These are phyloP conservation scores for Sylvia borin DNA, from an alignment of 2,797 vertebrate genomes.

Conservation along the genomic window DNA sequence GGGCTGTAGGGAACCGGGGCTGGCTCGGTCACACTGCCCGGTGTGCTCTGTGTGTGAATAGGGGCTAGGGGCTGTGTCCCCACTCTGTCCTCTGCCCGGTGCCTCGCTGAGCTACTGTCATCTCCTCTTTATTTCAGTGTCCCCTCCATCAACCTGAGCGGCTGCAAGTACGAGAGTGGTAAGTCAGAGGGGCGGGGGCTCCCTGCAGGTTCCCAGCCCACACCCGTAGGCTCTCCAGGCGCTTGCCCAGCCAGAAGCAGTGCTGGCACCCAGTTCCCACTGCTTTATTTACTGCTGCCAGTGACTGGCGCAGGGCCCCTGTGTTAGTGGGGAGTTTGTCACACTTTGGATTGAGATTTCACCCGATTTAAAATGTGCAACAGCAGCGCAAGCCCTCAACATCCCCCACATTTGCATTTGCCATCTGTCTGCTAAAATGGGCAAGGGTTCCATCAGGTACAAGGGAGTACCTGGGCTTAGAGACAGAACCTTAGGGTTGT, in stretches of 20 bases:
- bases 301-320: not conserved
- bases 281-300: not conserved
- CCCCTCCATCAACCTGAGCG: slow-evolving; percentile 75
- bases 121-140: slow-evolving; percentile 58
- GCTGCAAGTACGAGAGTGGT: slow-evolving; percentile 82
- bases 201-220: not conserved
- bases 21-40: not conserved
- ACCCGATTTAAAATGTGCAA: not conserved
- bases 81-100: not conserved
- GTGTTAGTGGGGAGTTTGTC: not conserved
- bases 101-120: not conserved
- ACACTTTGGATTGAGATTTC: not conserved
- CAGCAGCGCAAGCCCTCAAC: rapidly evolving
- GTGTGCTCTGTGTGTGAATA: too few species aligned
- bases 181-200: not conserved
- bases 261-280: rapidly evolving
- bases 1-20: not conserved
- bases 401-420: not conserved
- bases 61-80: not conserved
- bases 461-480: not conserved
- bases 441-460: not conserved
- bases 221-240: rapidly evolving
- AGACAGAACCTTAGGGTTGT: not conserved
- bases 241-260: rapidly evolving
- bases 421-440: not conserved